A percentile compares a stretch with the other conserved stretches of the same genome.
Evolutionary conservation across 2,113 vertebrate species (phyloP).

Genomic region (Anolis carolinensis): DNA sequence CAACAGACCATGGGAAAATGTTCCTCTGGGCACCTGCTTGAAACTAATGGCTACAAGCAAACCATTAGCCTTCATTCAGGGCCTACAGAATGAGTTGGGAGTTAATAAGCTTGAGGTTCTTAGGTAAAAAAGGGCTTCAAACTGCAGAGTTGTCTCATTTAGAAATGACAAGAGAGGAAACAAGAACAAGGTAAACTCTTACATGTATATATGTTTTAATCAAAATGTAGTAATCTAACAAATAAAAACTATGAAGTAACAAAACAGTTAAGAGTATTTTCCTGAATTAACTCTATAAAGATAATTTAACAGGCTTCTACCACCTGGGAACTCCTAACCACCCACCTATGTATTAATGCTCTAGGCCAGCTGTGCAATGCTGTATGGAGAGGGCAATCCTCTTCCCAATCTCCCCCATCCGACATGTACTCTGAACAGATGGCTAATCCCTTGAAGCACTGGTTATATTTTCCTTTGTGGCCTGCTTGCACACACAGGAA

Average conservation of each 20-base stretch:
- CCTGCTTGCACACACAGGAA: not conserved
- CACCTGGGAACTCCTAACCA: not conserved
- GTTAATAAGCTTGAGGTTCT: not conserved
- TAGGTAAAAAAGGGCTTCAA: not conserved
- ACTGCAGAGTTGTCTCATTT: not conserved
- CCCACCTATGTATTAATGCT: not conserved
- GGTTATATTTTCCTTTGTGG: conserved; percentile 8
- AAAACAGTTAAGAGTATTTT: not conserved
- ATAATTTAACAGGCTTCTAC: not conserved
- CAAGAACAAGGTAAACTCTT: not conserved
- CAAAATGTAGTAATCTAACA: not conserved
- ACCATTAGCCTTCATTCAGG: conserved; percentile 79
- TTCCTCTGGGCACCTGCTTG: conserved; percentile 77
- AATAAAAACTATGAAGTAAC: not conserved
- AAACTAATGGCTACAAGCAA: conserved; percentile 81
- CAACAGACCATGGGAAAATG: conserved; percentile 76
- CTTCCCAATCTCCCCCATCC: not conserved
- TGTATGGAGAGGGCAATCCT: rapidly evolving
- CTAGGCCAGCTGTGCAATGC: not conserved
- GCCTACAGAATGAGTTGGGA: conserved; percentile 45
- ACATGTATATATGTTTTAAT: not conserved
- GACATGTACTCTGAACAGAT: conserved; percentile 16
- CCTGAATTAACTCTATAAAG: not conserved
- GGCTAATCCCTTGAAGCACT: not conserved
- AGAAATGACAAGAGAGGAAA: not conserved